These are phyloP conservation scores for Heterotilapia buettikoferi DNA, from an alignment of 2,113 vertebrate species.

Conservation along the genomic window DNA sequence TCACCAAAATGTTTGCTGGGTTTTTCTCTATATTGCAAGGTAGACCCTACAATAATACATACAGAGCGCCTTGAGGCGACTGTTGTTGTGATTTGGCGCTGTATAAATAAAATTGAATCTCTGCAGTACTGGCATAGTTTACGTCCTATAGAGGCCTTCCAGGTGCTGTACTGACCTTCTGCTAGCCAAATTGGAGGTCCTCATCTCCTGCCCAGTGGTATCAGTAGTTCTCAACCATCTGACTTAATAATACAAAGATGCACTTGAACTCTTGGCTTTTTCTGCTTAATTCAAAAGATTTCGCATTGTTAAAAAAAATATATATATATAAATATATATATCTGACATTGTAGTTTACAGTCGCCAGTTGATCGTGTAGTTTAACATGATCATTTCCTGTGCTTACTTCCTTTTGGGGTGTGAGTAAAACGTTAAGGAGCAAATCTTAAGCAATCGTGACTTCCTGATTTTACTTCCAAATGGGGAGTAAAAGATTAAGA, in stretches of 20 bases:
- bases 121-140: neutral
- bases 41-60: neutral
- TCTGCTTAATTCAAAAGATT: neutral
- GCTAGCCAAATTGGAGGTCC: neutral
- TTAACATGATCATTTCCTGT: neutral
- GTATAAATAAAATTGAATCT: neutral
- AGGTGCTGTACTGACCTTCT: conserved; percentile 30
- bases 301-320: neutral
- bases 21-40: neutral
- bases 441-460: neutral
- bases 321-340: neutral
- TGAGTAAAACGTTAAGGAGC: neutral
- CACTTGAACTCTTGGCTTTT: neutral
- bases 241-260: neutral
- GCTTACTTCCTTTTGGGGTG: neutral
- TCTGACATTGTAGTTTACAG: neutral
- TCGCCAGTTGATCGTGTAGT: neutral
- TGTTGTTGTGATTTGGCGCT: neutral
- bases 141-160: neutral
- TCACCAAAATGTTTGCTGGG: neutral
- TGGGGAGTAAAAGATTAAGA: neutral
- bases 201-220: neutral
- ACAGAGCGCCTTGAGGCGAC: neutral
- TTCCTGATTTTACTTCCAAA: neutral
- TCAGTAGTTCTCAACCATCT: neutral